phyloP scores from a whole-genome alignment of 2,113 vertebrate species.

The Neopipo cinnamomea region DNA sequence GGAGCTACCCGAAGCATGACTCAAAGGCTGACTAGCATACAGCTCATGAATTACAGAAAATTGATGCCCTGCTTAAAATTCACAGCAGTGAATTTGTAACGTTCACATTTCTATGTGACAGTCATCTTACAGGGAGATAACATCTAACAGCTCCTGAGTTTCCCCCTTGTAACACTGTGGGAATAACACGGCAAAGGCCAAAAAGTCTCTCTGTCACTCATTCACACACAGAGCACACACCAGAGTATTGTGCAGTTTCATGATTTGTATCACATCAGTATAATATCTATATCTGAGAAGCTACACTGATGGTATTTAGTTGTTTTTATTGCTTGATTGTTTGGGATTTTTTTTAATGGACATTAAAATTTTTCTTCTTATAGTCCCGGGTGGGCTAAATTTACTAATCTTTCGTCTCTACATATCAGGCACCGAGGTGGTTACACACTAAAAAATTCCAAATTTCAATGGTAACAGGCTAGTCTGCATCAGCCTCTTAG shows the following conservation, averaged over 20 bases:
- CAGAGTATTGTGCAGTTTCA: not conserved
- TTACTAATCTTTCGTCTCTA: not conserved
- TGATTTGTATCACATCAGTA: not conserved
- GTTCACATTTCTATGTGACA: not conserved
- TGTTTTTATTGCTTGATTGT: not conserved
- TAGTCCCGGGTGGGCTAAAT: not conserved
- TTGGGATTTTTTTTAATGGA: not conserved
- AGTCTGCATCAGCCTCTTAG: not conserved
- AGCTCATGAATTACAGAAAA: constrained; percentile 32
- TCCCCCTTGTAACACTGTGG: not conserved
- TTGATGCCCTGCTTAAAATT: constrained; percentile 52
- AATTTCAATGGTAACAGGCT: not conserved
- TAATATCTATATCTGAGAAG: not conserved
- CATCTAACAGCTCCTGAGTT: not conserved
- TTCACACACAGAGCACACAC: not conserved
- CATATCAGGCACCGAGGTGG: not conserved
- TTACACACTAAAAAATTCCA: not conserved
- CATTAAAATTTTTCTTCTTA: not conserved
- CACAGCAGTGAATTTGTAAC: not conserved
- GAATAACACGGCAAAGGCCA: not conserved
- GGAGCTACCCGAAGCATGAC: constrained; percentile 30
- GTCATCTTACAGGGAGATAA: not conserved
- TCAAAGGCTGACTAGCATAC: constrained; percentile 23
- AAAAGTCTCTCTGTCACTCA: not conserved
- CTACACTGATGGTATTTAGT: accelerated